phyloP scores from a whole-genome alignment of 2,888 invertebrate species.

The Megamerina dolium region DNA sequence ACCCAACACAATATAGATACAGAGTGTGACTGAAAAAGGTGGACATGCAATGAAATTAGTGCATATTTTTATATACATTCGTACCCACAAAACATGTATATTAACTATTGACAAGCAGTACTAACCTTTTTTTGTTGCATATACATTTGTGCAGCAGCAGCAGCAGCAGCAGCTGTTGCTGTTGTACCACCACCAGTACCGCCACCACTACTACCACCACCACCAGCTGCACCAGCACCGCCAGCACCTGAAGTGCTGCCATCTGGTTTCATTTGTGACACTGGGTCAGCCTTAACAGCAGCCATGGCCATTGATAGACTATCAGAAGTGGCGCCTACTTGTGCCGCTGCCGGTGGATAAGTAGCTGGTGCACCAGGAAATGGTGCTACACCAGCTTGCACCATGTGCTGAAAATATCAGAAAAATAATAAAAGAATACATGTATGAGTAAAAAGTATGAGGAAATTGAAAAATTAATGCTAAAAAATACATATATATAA shows the following conservation, averaged over 20 bases:
- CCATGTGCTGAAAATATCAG: conserved; percentile 42
- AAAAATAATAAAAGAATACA: conserved; percentile 1
- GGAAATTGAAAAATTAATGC: no score
- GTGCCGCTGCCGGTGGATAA: conserved; percentile 44
- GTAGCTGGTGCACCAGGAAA: conserved; percentile 47
- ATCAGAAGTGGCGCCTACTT: conserved; percentile 41
- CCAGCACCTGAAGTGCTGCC: conserved; percentile 32
- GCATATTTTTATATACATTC: no score
- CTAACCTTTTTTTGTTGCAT: conserved; percentile 47
- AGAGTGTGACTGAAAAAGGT: no score
- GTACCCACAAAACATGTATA: no score
- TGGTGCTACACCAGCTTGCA: conserved; percentile 48
- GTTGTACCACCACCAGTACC: conserved; percentile 21
- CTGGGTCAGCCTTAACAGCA: conserved; percentile 42
- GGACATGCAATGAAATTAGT: neutral
- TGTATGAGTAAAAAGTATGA: no score
- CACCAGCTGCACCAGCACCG: conserved; percentile 29
- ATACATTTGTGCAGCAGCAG: conserved; percentile 39
- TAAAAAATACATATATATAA: no score
- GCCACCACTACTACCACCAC: conserved; percentile 31
- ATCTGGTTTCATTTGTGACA: conserved; percentile 42
- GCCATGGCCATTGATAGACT: conserved; percentile 44
- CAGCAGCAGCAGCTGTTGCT: conserved; percentile 22
- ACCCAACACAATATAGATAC: conserved; percentile 16
- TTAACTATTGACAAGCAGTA: conserved; percentile 10